Conservation (phyloP, 2,888 invertebrate species). For the Aradus depressus region DNA sequence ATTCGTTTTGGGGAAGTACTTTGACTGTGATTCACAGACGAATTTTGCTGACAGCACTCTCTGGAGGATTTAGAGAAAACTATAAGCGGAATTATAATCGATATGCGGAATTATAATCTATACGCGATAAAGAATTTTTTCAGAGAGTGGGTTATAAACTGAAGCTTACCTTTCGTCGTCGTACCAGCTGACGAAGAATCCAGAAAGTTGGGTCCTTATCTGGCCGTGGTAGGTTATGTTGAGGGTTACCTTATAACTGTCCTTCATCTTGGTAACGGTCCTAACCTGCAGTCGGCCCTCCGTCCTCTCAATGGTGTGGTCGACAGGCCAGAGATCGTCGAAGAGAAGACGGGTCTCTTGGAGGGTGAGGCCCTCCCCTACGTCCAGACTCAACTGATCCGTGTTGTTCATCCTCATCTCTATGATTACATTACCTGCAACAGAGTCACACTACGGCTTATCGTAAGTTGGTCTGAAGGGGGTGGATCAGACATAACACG, state of each 20-base stretch:
- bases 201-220: conserved; percentile 20
- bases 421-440: background rate
- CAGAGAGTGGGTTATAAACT: no score
- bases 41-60: no score
- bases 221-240: conserved; percentile 4
- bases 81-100: no score
- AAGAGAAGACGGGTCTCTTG: background rate
- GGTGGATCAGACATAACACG: no score
- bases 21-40: no score
- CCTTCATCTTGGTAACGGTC: background rate
- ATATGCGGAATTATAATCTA: no score
- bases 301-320: background rate
- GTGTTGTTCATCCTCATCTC: background rate
- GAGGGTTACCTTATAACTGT: background rate
- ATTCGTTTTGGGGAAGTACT: no score
- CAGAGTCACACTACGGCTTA: no score
- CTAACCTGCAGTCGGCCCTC: background rate
- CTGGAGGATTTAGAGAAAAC: no score
- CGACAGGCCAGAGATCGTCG: background rate
- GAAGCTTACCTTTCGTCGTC: conserved; percentile 2
- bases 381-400: background rate
- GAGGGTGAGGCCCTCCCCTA: conserved; percentile 2
- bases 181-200: conserved; percentile 24
- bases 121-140: no score
- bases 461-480: no score